Evolutionary conservation across 1,140 invertebrate genomes (phyloP), one percentile per base, ranked within the genome.

Genomic region (Drosophila tani): DNA sequence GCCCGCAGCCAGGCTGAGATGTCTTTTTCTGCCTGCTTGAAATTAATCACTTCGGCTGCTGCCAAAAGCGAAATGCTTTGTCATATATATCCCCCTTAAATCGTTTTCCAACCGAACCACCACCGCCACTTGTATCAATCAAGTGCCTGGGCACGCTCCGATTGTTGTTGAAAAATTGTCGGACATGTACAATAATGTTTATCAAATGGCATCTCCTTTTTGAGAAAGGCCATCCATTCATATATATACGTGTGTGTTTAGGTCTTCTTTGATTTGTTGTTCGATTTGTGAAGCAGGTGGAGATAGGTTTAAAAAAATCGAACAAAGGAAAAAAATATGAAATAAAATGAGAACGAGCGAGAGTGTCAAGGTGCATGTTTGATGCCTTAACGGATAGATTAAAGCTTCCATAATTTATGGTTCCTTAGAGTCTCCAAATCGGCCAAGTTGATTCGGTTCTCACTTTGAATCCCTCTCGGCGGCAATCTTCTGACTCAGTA

Each of bases 111-210:
- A 60, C 41, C 35, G 24, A 51, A n/a, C 51, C 46, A 38, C 35
- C 29, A 51, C 49, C n/a, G 21, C 53, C 64, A 69, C 69, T 80
- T 66, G 84, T 79, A 88, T 88, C 84, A 83, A 84, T 88, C 84
- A 81, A 85, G 81, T 75, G 65, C 66, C 79, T 68, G 69, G 46
- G 47, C 75, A 87, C 78, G 84, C 84, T 84, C 62, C 74, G 85
- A 90, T 90, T 87, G 77, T 81, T 88, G 67, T 60, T 73, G 85
- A 87, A 88, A 87, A 87, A 87, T 88, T 88, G 81, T 87, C 81
- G 84, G 85, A 90, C 84, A 87, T 84, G 84, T 87, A 75, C 84
- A 87, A 87, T 87, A 87, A 88, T 87, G 85, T 87, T 87, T 84
- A 87, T 87, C 84, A 79, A 87, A 87, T 81, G 84, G 60, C 84